Evolutionary conservation across 2,888 invertebrate species (phyloP).

Genomic region (Troides helena): DNA sequence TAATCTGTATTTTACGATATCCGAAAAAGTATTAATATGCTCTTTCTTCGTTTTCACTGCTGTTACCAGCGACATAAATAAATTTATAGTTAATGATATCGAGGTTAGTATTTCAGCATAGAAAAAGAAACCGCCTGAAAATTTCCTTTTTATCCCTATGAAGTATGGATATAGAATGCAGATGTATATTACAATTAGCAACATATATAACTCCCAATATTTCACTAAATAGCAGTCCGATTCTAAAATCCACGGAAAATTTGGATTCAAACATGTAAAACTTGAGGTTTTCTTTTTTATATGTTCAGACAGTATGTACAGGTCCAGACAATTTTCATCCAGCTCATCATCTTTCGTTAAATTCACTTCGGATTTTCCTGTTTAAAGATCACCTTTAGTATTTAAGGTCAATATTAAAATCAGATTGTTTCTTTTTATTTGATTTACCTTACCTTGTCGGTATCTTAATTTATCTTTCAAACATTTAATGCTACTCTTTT

Average conservation of each 20-base stretch:
- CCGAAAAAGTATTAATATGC: conserved; percentile 55
- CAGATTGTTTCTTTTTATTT: neutral
- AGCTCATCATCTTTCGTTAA: conserved; percentile 57
- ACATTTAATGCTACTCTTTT: conserved; percentile 73
- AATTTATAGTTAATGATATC: conserved; percentile 63
- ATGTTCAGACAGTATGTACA: conserved; percentile 72
- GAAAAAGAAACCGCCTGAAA: conserved; percentile 62
- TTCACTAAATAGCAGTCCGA: conserved; percentile 65
- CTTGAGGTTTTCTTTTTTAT: conserved; percentile 58
- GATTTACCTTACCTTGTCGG: conserved; percentile 56
- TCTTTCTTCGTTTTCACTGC: conserved; percentile 72
- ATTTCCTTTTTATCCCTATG: conserved; percentile 63
- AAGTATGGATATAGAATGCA: conserved; percentile 73
- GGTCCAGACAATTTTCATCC: conserved; percentile 65
- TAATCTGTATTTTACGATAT: conserved; percentile 65
- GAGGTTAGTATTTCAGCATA: conserved; percentile 63
- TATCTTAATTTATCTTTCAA: conserved; percentile 71
- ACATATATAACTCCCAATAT: conserved; percentile 73
- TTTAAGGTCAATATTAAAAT: neutral
- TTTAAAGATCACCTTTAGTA: conserved; percentile 24
- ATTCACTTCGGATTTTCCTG: conserved; percentile 58
- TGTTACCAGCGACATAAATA: conserved; percentile 65
- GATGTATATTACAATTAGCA: conserved; percentile 62
- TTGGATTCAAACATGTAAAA: conserved; percentile 63
- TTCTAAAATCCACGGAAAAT: conserved; percentile 75